phyloP scores from a whole-genome alignment of 2,888 invertebrate genomes.

The Buathra laborator region DNA sequence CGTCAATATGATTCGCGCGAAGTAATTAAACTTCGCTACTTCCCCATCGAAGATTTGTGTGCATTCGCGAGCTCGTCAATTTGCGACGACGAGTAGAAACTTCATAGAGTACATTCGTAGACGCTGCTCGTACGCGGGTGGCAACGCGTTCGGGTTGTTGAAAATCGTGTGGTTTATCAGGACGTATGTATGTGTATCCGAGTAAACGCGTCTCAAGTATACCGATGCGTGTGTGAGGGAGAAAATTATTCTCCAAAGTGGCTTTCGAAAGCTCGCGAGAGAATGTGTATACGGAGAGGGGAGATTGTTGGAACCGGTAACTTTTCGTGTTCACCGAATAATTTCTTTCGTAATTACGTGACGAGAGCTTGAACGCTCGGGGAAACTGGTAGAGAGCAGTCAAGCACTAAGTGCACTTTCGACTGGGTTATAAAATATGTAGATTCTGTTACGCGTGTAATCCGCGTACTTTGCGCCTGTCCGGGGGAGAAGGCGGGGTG shows the following conservation, averaged over 20 bases:
- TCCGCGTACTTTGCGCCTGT: slow-evolving; percentile 24
- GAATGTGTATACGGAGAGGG: neutral
- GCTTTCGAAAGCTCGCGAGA: slow-evolving; percentile 44
- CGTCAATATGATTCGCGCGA: slow-evolving; percentile 76
- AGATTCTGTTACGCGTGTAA: slow-evolving; percentile 41
- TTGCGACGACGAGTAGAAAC: neutral
- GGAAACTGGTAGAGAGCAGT: neutral
- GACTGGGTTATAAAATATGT: slow-evolving; percentile 22
- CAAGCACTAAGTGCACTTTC: slow-evolving; percentile 14
- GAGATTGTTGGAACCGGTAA: slow-evolving; percentile 20
- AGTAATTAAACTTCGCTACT: slow-evolving; percentile 79
- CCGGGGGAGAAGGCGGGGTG: neutral
- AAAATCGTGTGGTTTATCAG: slow-evolving; percentile 22
- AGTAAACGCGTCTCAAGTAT: slow-evolving; percentile 36
- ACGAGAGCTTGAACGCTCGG: slow-evolving; percentile 4
- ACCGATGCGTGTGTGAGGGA: neutral
- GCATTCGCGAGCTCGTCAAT: slow-evolving; percentile 45
- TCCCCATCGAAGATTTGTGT: slow-evolving; percentile 63
- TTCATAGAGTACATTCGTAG: neutral
- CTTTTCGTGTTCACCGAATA: slow-evolving; percentile 36
- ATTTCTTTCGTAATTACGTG: slow-evolving; percentile 54
- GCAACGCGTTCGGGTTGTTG: slow-evolving; percentile 18
- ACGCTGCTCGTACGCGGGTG: neutral
- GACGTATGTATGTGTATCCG: slow-evolving; percentile 13
- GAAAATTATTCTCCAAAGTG: slow-evolving; percentile 23